Percentiles rank a stretch among this genome's conserved stretches.
Conservation (phyloP, 2,888 invertebrate genomes). For the Sphaerophoria taeniata region DNA sequence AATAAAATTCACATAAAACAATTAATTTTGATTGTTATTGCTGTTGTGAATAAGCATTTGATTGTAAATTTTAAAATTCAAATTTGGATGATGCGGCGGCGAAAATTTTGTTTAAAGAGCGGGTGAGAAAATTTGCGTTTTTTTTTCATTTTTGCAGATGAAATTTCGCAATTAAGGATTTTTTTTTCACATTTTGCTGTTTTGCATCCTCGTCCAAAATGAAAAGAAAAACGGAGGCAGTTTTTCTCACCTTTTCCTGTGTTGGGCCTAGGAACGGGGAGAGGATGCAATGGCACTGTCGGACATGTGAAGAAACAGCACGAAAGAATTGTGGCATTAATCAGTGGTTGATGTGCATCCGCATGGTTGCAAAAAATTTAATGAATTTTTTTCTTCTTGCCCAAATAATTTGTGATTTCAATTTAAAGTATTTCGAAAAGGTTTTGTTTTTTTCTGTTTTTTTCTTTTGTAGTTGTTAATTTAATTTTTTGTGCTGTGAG, state of each 20-base stretch:
- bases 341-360: conserved; percentile 70
- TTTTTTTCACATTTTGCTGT: conserved; percentile 11
- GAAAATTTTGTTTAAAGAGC: conserved; percentile 8
- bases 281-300: background rate
- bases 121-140: conserved; percentile 2
- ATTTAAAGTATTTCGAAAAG: conserved; percentile 37
- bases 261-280: background rate
- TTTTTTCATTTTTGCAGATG: conserved; percentile 3
- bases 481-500: background rate
- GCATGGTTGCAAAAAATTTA: conserved; percentile 70
- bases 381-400: conserved; percentile 48
- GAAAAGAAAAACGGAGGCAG: conserved; percentile 1
- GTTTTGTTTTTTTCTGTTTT: conserved; percentile 10
- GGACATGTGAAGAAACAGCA: background rate
- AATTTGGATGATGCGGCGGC: conserved; percentile 36
- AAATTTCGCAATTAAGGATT: conserved; percentile 63
- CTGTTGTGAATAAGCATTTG: conserved; percentile 43
- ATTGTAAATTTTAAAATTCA: conserved; percentile 46
- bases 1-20: conserved; percentile 45
- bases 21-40: conserved; percentile 52
- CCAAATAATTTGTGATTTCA: conserved; percentile 67
- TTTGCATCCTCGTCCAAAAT: conserved; percentile 1
- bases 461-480: conserved; percentile 22
- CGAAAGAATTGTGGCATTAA: conserved; percentile 51
- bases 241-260: conserved; percentile 45